These are phyloP conservation scores for Ectemnius cavifrons DNA, from an alignment of 2,888 invertebrate genomes.

Conservation along the genomic window DNA sequence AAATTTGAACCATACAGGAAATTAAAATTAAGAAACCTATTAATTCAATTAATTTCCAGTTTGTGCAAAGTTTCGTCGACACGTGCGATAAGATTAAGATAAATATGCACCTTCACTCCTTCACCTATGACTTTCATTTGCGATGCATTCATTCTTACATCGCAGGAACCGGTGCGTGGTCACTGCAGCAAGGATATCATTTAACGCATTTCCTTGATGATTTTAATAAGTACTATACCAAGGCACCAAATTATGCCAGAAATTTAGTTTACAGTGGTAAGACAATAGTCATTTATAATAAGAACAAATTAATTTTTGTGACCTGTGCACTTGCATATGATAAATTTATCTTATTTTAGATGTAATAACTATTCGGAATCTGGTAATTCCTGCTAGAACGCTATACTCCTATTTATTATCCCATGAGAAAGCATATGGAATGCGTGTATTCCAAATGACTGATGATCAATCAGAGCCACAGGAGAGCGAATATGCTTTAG, in stretches of 20 bases:
- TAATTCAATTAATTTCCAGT: conserved; percentile 72
- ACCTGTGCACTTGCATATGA: background rate
- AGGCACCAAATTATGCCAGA: conserved; percentile 87
- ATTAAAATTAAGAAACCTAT: background rate
- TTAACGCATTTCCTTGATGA: conserved; percentile 86
- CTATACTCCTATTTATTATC: conserved; percentile 85
- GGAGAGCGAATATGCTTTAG: conserved; percentile 83
- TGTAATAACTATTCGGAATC: conserved; percentile 80
- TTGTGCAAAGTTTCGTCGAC: conserved; percentile 82
- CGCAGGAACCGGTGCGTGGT: conserved; percentile 79
- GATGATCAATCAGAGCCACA: conserved; percentile 66
- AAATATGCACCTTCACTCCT: conserved; percentile 87
- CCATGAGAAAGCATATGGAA: conserved; percentile 83
- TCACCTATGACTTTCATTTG: conserved; percentile 88
- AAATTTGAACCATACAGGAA: too few species aligned
- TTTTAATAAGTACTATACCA: conserved; percentile 87
- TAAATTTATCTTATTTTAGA: conserved; percentile 75
- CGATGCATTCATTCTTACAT: conserved; percentile 84
- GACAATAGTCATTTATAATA: conserved; percentile 6
- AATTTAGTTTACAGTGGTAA: conserved; percentile 86
- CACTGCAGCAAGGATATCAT: conserved; percentile 83
- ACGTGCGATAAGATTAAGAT: conserved; percentile 85
- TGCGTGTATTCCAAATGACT: conserved; percentile 84
- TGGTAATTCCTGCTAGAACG: conserved; percentile 82
- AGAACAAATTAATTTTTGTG: too few species aligned